Conservation (phyloP, 2,797 vertebrate species). For the Hippocampus kuda region DNA sequence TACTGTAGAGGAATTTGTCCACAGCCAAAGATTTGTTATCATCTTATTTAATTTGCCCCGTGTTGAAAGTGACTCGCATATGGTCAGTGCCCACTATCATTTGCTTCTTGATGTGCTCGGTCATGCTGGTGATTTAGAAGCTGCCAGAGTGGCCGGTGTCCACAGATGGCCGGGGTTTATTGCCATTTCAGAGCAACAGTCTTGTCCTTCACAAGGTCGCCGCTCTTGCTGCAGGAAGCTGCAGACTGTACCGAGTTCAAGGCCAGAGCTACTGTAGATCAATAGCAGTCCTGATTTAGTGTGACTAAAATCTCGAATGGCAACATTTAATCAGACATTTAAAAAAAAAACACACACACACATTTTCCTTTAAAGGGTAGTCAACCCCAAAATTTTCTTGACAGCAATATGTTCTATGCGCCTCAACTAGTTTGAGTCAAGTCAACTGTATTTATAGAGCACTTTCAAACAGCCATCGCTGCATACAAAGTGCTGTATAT, state of each 20-base stretch:
- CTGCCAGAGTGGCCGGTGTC: constrained; percentile 49
- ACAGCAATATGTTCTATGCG: too few relatives aligned
- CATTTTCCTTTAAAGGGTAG: too few relatives aligned
- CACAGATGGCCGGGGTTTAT: constrained; percentile 58
- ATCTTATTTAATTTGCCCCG: constrained; percentile 35
- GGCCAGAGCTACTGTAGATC: neutral
- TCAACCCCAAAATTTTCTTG: too few relatives aligned
- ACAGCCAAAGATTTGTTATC: constrained; percentile 32
- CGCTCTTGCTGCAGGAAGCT: constrained; percentile 21
- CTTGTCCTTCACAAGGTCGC: constrained; percentile 60
- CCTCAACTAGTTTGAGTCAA: too few relatives aligned
- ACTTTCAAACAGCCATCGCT: too few relatives aligned
- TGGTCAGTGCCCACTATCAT: constrained; percentile 45
- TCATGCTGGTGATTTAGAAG: constrained; percentile 40
- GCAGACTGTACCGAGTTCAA: constrained; percentile 14
- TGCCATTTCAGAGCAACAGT: constrained; percentile 37
- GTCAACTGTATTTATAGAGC: too few relatives aligned
- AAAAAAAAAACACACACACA: too few relatives aligned
- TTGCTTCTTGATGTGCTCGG: constrained; percentile 51
- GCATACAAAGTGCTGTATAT: too few relatives aligned
- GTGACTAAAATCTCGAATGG: neutral
- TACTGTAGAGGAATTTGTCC: constrained; percentile 12
- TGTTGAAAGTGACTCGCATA: constrained; percentile 45
- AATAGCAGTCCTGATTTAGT: neutral
- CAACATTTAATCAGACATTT: neutral